Base-by-base conservation (phyloP, 2,797 vertebrate genomes). In the Bradypodion pumilum region DNA sequence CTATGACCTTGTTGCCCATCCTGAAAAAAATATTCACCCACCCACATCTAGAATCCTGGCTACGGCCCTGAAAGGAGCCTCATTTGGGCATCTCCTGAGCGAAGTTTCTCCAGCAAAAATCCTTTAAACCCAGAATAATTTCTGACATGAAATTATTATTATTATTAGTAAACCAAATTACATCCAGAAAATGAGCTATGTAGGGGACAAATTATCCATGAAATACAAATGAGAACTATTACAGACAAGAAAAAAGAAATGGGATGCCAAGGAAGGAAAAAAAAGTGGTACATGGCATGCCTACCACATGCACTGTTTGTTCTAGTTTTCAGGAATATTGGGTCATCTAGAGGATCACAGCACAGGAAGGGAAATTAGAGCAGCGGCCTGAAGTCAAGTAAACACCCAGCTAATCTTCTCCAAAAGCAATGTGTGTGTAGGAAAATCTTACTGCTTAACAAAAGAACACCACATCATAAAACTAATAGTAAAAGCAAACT, bases 381-480 rank as follows among this genome's bases (percentile, higher is more conserved):
- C 52, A 74, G 40, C 74, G 85, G 44, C 7, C 75, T 46, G 1
- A 72, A 88, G 86, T 73, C 79, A 63, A 90, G 76, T 1, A 82
- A 90, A 81, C 76, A 40, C 0, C 0, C 85, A 69, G 78, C 78
- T 92, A 91, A 93, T 92, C 87, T 84, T 87, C 87, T 92, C 85
- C 85, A 75, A 23, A 89, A 86, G 25, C 44, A 86, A 42, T 88
- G 74, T 85, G 73, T 87, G 86, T 0, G 0, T 81, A 72, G 92
- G 88, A 73, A 87, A 90, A 87, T 88, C 91, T 86, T 62, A 86
- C 85, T 89, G 90, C 86, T 75, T 84, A 32, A 1, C 88, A 85
- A 78, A 90, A 89, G 86, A 74, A 85, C 82, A 7, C 82, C 89
- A 85, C 88, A 89, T 91, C 92, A 94, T 90, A n/a, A 89, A 78